phyloP scores from a whole-genome alignment of 1,140 invertebrate genomes.

The Anadara kagoshimensis region DNA sequence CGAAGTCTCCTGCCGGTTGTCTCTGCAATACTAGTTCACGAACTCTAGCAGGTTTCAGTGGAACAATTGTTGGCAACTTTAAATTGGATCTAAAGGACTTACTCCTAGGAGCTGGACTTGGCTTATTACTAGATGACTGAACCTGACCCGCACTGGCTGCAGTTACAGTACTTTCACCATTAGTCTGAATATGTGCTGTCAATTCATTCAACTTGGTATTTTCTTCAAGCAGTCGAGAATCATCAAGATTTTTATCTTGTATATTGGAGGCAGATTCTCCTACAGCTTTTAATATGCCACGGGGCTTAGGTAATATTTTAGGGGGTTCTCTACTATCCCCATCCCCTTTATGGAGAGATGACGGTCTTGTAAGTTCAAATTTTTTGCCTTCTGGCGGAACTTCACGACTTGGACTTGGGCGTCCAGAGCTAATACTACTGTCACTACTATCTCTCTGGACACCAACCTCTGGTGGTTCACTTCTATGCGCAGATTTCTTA shows the following conservation, averaged over 20 bases:
- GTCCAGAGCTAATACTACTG: conserved; percentile 53
- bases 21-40: conserved; percentile 86
- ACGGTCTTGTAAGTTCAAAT: conserved; percentile 22
- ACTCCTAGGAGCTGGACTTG: conserved; percentile 28
- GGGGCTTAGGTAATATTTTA: conserved; percentile 42
- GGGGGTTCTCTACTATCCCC: conserved; percentile 40
- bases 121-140: background rate
- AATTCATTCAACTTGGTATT: conserved; percentile 67
- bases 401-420: conserved; percentile 53
- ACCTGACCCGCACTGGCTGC: conserved; percentile 29
- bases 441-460: conserved; percentile 58
- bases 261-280: too few species aligned
- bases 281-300: conserved; percentile 28
- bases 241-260: conserved; percentile 55
- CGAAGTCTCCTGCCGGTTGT: conserved; percentile 93
- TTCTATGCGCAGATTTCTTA: conserved; percentile 34
- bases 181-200: conserved; percentile 23
- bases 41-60: conserved; percentile 83
- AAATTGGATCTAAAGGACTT: conserved; percentile 77
- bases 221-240: conserved; percentile 57
- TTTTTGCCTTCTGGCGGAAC: conserved; percentile 30
- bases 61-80: conserved; percentile 85
- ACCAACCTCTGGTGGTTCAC: conserved; percentile 29
- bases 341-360: conserved; percentile 19
- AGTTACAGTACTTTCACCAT: background rate